Evolutionary conservation across 2,113 vertebrate genomes (phyloP).

Genomic region (Dipodomys spectabilis): DNA sequence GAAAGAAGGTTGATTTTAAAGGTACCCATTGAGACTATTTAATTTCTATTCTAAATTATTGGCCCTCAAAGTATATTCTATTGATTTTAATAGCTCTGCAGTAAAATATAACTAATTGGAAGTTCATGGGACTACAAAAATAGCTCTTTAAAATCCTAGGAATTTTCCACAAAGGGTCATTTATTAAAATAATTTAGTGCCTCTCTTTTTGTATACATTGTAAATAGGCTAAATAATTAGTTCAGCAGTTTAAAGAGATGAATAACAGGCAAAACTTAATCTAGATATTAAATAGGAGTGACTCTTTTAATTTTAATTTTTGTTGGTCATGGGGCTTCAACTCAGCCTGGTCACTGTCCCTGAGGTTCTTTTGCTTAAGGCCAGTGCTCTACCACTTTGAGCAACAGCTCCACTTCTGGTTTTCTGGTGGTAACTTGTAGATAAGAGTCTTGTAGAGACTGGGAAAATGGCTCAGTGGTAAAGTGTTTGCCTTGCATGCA

Average conservation of each 20-base stretch:
- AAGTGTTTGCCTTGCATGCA: no score
- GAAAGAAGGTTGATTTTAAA: conserved; percentile 21
- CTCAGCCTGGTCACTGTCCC: no score
- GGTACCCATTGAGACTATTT: conserved; percentile 18
- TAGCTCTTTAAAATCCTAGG: conserved; percentile 38
- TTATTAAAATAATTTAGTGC: conserved; percentile 28
- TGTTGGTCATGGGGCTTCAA: no score
- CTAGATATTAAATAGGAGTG: neutral
- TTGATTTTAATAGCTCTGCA: conserved; percentile 49
- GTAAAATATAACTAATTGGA: conserved; percentile 60
- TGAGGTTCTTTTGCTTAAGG: no score
- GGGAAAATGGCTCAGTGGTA: no score
- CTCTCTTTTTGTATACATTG: neutral
- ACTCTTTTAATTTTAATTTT: no score
- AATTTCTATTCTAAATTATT: conserved; percentile 27
- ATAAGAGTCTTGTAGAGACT: no score
- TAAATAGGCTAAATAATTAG: neutral
- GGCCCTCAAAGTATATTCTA: conserved; percentile 27
- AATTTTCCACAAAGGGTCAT: conserved; percentile 35
- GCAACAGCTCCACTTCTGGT: no score
- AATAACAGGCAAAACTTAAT: neutral
- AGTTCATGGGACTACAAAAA: conserved; percentile 50
- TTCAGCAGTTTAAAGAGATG: neutral
- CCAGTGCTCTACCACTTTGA: no score
- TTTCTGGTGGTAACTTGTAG: no score